Evolutionary conservation across 2,888 invertebrate species (phyloP).

Genomic region (Blastobasis adustella): DNA sequence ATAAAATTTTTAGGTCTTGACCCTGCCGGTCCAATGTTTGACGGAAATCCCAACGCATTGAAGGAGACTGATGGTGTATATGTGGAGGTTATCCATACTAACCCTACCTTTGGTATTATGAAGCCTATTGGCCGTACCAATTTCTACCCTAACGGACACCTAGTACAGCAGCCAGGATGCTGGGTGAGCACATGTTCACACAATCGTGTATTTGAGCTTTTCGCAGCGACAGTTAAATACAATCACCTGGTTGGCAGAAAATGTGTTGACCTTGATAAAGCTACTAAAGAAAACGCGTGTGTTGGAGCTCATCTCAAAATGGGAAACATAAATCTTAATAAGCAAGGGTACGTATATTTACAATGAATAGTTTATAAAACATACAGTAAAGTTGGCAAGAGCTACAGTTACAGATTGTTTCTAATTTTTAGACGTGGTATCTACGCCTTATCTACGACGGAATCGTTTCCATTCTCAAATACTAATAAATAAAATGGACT

Average conservation of each 20-base stretch:
- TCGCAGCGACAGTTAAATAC: slow-evolving; percentile 22
- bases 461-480: slow-evolving; percentile 17
- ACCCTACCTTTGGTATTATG: slow-evolving; percentile 32
- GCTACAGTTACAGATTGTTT: background rate
- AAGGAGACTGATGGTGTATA: slow-evolving; percentile 24
- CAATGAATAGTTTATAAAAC: no score
- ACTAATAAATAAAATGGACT: background rate
- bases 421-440: slow-evolving; percentile 22
- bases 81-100: slow-evolving; percentile 39
- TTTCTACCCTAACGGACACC: slow-evolving; percentile 38
- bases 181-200: slow-evolving; percentile 7
- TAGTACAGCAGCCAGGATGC: slow-evolving; percentile 30
- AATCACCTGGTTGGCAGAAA: slow-evolving; percentile 22
- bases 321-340: slow-evolving; percentile 25
- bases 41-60: slow-evolving; percentile 23
- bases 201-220: slow-evolving; percentile 4
- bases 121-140: slow-evolving; percentile 28
- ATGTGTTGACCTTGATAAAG: slow-evolving; percentile 23
- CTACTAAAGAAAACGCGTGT: slow-evolving; percentile 16
- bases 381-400: no score
- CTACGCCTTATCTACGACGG: slow-evolving; percentile 18
- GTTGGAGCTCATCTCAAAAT: slow-evolving; percentile 20
- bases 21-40: slow-evolving; percentile 27
- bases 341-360: slow-evolving; percentile 8
- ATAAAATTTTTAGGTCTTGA: no score